These are phyloP conservation scores for Urocitellus parryii DNA, from an alignment of 2,113 vertebrate species.

Conservation along the genomic window DNA sequence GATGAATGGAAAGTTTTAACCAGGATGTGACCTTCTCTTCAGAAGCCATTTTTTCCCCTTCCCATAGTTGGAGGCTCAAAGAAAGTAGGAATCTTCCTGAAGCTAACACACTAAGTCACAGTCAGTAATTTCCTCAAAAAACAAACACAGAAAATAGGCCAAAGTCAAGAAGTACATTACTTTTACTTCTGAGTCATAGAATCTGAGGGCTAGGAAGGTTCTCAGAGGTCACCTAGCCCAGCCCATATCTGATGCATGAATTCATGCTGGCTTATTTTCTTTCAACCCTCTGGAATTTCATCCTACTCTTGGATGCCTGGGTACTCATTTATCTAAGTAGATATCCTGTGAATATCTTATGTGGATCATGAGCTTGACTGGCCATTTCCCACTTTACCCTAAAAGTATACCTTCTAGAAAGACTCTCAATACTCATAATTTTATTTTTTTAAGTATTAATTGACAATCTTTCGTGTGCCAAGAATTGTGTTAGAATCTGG, in stretches of 20 bases:
- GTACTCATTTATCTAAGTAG: constrained; percentile 18
- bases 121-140: neutral
- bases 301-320: neutral
- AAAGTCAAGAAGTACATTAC: constrained; percentile 51
- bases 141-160: neutral
- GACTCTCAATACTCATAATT: neutral
- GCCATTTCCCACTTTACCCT: neutral
- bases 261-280: constrained; percentile 59
- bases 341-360: neutral
- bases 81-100: constrained; percentile 3
- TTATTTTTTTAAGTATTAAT: neutral
- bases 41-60: neutral
- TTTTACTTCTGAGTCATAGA: constrained; percentile 58
- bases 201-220: constrained; percentile 9
- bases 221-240: constrained; percentile 40
- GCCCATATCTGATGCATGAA: constrained; percentile 16
- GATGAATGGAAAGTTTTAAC: constrained; percentile 45
- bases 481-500: neutral
- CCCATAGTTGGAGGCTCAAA: neutral
- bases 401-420: constrained; percentile 10
- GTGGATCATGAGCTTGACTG: neutral
- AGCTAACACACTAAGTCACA: neutral
- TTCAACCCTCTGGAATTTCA: constrained; percentile 73
- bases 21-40: neutral
- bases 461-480: neutral